Evolutionary conservation across 2,113 vertebrate species (phyloP).

Genomic region (Trichomycterus rosablanca): DNA sequence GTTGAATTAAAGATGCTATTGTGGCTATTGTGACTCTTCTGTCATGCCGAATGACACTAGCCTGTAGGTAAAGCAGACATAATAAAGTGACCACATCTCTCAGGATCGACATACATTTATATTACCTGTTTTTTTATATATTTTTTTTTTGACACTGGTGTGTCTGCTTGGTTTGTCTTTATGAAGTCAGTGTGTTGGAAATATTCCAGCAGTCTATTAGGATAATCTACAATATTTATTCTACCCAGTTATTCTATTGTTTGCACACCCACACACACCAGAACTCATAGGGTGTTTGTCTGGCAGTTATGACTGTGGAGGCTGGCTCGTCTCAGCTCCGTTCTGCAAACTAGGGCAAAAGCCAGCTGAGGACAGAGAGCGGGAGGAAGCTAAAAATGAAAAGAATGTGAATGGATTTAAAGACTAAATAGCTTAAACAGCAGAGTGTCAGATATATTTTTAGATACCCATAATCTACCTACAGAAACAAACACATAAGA

Average conservation of each 20-base stretch:
- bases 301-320: constrained; percentile 41
- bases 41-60: too few species aligned
- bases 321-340: constrained; percentile 38
- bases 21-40: too few species aligned
- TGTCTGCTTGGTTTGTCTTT: too few species aligned
- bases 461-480: constrained; percentile 21
- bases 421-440: constrained; percentile 18
- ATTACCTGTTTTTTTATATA: too few species aligned
- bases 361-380: constrained; percentile 47
- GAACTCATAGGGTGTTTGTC: constrained; percentile 30
- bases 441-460: neutral
- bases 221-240: constrained; percentile 26
- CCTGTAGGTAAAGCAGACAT: too few species aligned
- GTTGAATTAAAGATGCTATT: too few species aligned
- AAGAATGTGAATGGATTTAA: constrained; percentile 24
- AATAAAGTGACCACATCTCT: too few species aligned
- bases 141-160: too few species aligned
- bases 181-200: neutral
- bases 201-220: constrained; percentile 22
- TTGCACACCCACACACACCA: constrained; percentile 10
- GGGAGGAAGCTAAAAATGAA: constrained; percentile 23
- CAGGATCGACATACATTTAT: too few species aligned
- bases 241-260: constrained; percentile 25
- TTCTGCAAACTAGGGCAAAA: constrained; percentile 51
- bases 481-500: constrained; percentile 20